phyloP scores from a whole-genome alignment of 2,797 vertebrate genomes.

The Champsocephalus esox region DNA sequence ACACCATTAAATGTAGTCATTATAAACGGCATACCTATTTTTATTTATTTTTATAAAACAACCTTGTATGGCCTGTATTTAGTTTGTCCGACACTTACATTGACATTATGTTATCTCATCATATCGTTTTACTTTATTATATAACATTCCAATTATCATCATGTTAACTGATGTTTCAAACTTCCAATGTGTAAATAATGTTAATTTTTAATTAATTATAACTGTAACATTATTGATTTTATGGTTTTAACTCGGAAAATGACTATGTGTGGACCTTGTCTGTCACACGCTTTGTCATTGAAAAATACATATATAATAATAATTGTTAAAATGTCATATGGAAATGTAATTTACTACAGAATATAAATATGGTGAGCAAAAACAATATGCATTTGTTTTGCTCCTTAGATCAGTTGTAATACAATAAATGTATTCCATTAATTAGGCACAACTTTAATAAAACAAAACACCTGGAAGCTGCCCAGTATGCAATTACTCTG shows the following conservation, averaged over 20 bases:
- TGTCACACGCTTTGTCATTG: no score
- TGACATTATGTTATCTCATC: no score
- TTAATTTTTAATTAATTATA: background rate
- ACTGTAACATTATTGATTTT: background rate
- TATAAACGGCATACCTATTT: no score
- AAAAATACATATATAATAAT: no score
- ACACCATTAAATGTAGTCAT: background rate
- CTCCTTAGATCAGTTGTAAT: background rate
- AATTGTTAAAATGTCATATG: background rate
- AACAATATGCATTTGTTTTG: background rate
- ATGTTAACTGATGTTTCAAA: background rate
- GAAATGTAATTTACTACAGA: background rate
- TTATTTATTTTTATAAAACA: no score
- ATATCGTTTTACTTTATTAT: background rate
- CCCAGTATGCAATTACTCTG: conserved; percentile 5
- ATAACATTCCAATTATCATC: background rate
- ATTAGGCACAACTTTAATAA: conserved; percentile 3
- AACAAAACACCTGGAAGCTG: conserved; percentile 15
- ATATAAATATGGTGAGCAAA: background rate
- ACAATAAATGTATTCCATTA: background rate
- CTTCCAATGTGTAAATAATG: background rate
- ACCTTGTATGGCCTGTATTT: no score
- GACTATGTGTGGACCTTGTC: no score
- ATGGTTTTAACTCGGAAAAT: background rate
- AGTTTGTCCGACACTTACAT: background rate